Conservation (phyloP, 2,797 vertebrate species). For the Channa striata region DNA sequence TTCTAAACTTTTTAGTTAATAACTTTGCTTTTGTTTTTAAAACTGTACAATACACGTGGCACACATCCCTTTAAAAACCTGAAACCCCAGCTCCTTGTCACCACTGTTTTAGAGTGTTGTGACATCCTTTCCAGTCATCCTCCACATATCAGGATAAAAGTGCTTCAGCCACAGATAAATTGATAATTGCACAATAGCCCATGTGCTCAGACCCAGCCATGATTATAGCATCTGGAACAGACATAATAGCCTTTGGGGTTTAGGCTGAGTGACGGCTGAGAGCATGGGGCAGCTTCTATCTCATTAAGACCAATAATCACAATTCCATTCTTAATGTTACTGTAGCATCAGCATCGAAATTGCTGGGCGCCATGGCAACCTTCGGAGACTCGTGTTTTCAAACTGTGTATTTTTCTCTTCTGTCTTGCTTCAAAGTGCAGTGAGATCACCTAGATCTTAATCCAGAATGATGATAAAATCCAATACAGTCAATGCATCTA, state of each 20-base stretch:
- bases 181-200: constrained; percentile 51
- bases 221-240: constrained; percentile 60
- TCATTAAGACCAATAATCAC: constrained; percentile 61
- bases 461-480: constrained; percentile 15
- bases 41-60: not conserved
- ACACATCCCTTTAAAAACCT: not conserved
- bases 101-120: not conserved
- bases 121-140: constrained; percentile 3
- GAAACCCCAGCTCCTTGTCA: constrained; percentile 2
- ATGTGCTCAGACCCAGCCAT: constrained; percentile 35
- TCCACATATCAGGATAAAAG: constrained; percentile 33
- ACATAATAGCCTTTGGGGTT: constrained; percentile 52
- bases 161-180: constrained; percentile 50
- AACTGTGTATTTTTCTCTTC: constrained; percentile 11
- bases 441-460: constrained; percentile 8
- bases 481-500: constrained; percentile 59
- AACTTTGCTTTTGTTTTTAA: not conserved
- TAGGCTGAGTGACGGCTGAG: constrained; percentile 46
- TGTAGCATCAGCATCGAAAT: constrained; percentile 8
- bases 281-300: constrained; percentile 37
- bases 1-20: not conserved
- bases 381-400: constrained; percentile 1
- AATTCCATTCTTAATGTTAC: constrained; percentile 31
- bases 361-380: constrained; percentile 15
- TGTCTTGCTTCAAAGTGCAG: not conserved